These are phyloP conservation scores for Trematomus bernacchii DNA, from an alignment of 2,797 vertebrate genomes.

Conservation along the genomic window DNA sequence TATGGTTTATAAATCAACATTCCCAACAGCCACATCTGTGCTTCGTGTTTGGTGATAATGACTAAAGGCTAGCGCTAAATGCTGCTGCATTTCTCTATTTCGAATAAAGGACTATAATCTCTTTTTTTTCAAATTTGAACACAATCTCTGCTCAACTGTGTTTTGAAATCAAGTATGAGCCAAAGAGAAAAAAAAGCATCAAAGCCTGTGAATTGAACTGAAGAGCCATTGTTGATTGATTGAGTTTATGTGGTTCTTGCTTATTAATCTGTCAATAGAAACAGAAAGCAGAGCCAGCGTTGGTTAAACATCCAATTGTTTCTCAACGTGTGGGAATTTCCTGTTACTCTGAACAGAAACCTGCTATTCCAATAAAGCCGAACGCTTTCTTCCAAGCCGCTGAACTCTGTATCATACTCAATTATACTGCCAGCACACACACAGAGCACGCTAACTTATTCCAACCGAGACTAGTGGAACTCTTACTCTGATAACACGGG, in stretches of 20 bases:
- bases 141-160: no score
- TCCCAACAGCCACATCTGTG: not conserved
- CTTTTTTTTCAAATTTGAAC: no score
- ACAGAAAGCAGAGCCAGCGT: not conserved
- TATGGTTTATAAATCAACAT: not conserved
- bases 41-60: not conserved
- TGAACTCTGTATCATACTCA: conserved; percentile 14
- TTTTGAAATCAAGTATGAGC: conserved; percentile 18
- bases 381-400: conserved; percentile 14
- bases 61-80: not conserved
- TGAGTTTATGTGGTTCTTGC: conserved; percentile 3
- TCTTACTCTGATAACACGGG: conserved; percentile 40
- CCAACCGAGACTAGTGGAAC: conserved; percentile 19
- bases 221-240: conserved; percentile 14
- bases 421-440: conserved; percentile 1
- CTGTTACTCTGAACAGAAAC: conserved; percentile 5
- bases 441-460: conserved; percentile 30
- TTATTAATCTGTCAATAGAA: conserved; percentile 10
- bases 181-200: conserved; percentile 5
- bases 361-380: conserved; percentile 23
- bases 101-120: no score
- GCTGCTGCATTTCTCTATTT: no score
- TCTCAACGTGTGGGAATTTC: conserved; percentile 11
- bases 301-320: conserved; percentile 16
- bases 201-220: conserved; percentile 14